Base-by-base conservation (phyloP, 2,797 vertebrate species). In the Apogon talboti region DNA sequence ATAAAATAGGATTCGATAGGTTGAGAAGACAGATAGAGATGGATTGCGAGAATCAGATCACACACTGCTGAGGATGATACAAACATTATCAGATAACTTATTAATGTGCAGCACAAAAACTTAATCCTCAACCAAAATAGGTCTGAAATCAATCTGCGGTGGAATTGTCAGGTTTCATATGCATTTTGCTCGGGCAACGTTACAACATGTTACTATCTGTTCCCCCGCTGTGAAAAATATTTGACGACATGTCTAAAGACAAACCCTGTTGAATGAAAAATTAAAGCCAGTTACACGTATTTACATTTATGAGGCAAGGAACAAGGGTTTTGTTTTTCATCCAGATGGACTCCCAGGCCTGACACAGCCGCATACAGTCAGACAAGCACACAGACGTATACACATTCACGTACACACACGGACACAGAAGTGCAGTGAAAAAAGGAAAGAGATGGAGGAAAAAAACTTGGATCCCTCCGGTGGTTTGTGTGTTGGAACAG, bases 401-500 rank as follows among this genome's bases (percentile, higher is more conserved):
- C 46, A 70, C 71, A 74, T 54, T 69, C 66, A 76, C 37, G 54
- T 64, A 70, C 52, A 62, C 56, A 63, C 64, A 54, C 53, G 45
- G 48, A 58, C 53, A 66, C 67, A 88, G 67, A 83, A 87, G 83
- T 87, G 87, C 75, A 80, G 72, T 71, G 66, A 84, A 89, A 89
- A 87, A 88, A 78, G 68, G 74, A 86, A 84, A 78, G 67, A 62
- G 79, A 76, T 55, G 73, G 80, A 79, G 80, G 79, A 85, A 89
- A 90, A 91, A 91, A 91, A 90, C 87, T 88, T 93, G 94, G 94
- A 94, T 92, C 89, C 89, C 86, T 91, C 83, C 74, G 86, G 88
- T 92, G 92, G 92, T 94, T 94, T 93, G 92, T 92, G 90, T 93
- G 91, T 94, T 95, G 94, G 94, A 95, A 94, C 94, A 95, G 94